Base-by-base conservation (phyloP, 2,797 vertebrate species). In the Pagetopsis macropterus region DNA sequence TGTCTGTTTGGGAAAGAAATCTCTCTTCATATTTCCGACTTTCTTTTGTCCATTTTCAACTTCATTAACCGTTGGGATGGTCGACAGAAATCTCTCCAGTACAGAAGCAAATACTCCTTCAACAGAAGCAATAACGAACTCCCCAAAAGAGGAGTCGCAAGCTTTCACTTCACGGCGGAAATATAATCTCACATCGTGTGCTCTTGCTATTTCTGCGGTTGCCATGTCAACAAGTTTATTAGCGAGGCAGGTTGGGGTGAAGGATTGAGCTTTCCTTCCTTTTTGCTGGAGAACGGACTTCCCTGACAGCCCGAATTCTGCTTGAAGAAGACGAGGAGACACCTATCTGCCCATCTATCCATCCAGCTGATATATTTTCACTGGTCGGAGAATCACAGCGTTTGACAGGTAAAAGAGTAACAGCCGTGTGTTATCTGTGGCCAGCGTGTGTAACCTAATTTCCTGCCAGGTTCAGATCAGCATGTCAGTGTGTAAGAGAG, bases 221-320 rank as follows among this genome's bases (percentile, higher is more conserved):
- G 78, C 56, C 75, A 83, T 81, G 87, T 79, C 55, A 74, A 84
- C 84, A 56, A 9, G 58, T 60, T 50, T 67, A 85, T 50, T 70
- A 85, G 52, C 0, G 41, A 81, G 41, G 50, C 70, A 50, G 75
- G 72, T 72, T 43, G 6, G 31, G 63, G 16, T 41, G 76, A 75
- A 66, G 45, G 51, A 6, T n/a, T 15, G 40, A 71, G 54, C 48
- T 67, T 73, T n/a, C 10, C 7, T 31, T 44, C 45, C 44, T 14
- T 49, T 52, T 31, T 14, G 55, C 59, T 3, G 40, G 63, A 65
- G 45, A 64, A 74, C 2, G 11, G 44, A 68, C 59, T 19, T 59
- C 45, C 21, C 71, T 57, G 65, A 76, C 69, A 60, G 21, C 13
- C 43, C 2, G 31, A 27, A 12, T 7, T 19, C 46, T 0, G 61